These are phyloP conservation scores for Crenichthys baileyi DNA, from an alignment of 2,797 vertebrate species.

Conservation along the genomic window DNA sequence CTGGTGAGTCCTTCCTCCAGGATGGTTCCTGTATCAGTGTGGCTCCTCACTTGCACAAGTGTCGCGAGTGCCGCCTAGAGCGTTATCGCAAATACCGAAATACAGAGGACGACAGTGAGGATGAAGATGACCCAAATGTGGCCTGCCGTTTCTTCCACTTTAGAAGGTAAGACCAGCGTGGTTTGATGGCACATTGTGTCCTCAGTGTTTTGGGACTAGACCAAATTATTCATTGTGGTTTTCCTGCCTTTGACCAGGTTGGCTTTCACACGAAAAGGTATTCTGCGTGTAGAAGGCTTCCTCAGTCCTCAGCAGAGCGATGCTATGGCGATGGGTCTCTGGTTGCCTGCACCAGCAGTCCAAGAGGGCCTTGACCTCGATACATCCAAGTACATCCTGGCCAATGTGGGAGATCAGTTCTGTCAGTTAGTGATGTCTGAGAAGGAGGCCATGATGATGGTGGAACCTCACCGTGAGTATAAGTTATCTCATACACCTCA, in stretches of 20 bases:
- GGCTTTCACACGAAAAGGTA: constrained; percentile 96
- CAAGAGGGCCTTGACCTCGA: constrained; percentile 96
- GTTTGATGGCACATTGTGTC: not conserved
- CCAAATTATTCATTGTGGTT: not conserved
- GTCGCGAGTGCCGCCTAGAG: constrained; percentile 95
- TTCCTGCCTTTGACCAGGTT: constrained; percentile 78
- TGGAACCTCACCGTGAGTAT: constrained; percentile 96
- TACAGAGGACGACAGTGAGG: constrained; percentile 92
- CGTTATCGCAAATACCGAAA: constrained; percentile 94
- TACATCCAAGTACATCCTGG: constrained; percentile 98
- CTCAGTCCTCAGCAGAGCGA: constrained; percentile 98
- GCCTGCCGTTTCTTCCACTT: constrained; percentile 99
- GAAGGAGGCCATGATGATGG: constrained; percentile 99
- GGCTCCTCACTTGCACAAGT: constrained; percentile 98
- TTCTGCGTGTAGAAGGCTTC: constrained; percentile 96
- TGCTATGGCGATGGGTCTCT: constrained; percentile 95
- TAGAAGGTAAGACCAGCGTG: constrained; percentile 83
- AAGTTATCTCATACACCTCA: not conserved
- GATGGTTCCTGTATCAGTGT: constrained; percentile 99
- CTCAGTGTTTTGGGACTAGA: not conserved
- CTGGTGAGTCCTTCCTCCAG: constrained; percentile 97
- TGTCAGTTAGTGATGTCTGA: constrained; percentile 99
- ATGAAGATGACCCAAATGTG: constrained; percentile 97
- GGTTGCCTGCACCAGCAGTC: constrained; percentile 90
- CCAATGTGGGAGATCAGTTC: constrained; percentile 99